Percentiles rank a stretch among this genome's conserved stretches.
These are phyloP conservation scores for Nipponacmea schrenckii DNA, from an alignment of 2,888 invertebrate species.

Conservation along the genomic window DNA sequence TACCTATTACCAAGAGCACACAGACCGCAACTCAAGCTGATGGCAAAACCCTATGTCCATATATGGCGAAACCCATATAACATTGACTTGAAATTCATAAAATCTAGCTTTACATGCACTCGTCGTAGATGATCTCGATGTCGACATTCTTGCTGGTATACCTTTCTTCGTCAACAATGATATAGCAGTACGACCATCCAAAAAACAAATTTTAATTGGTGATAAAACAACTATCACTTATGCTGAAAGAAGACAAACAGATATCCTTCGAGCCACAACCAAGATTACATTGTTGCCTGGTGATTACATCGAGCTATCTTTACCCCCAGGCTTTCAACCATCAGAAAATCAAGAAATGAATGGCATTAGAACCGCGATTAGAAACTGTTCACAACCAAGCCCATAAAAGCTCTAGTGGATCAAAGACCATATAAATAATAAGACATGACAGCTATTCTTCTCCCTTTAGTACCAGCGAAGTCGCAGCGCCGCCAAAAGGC, in stretches of 20 bases:
- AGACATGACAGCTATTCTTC: too few relatives aligned
- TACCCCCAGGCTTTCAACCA: neutral
- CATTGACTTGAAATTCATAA: neutral
- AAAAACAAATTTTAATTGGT: slow-evolving; percentile 20
- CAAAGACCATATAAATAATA: too few relatives aligned
- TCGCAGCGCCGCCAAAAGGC: too few relatives aligned
- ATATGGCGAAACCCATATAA: neutral
- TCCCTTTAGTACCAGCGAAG: too few relatives aligned
- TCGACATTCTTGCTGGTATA: too few relatives aligned
- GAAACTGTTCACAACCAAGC: neutral
- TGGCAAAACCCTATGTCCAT: neutral
- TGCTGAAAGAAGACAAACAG: slow-evolving; percentile 1
- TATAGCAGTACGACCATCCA: too few relatives aligned
- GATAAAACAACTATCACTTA: slow-evolving; percentile 14
- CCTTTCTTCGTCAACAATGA: too few relatives aligned
- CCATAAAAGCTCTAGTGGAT: neutral
- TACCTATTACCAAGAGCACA: too few relatives aligned
- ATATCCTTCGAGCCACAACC: slow-evolving; percentile 14
- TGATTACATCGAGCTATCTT: slow-evolving; percentile 15
- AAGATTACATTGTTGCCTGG: slow-evolving; percentile 23
- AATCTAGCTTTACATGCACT: too few relatives aligned
- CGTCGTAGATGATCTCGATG: too few relatives aligned
- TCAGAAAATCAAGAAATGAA: too few relatives aligned
- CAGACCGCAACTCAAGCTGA: neutral
- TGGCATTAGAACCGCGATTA: too few relatives aligned